phyloP scores from a whole-genome alignment of 92 coral and sea anemone species.

The Epizoanthus ramosus region DNA sequence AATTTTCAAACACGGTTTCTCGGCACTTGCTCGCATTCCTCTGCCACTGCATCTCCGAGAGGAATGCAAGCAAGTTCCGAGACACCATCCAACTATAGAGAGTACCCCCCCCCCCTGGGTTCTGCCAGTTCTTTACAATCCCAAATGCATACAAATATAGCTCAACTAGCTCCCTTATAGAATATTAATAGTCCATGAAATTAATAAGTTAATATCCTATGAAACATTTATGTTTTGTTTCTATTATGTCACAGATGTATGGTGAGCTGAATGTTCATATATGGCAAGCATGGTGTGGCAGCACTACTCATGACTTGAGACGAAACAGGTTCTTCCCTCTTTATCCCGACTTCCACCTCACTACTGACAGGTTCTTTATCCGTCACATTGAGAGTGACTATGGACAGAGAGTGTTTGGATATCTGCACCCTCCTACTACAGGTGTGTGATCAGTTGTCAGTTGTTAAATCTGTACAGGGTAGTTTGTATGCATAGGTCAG shows the following conservation, averaged over 20 bases:
- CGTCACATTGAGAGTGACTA: constrained; percentile 77
- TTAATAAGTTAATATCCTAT: too few relatives aligned
- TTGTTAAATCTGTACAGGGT: not conserved
- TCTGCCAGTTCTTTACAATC: too few relatives aligned
- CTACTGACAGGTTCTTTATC: constrained; percentile 67
- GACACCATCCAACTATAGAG: too few relatives aligned
- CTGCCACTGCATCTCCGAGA: too few relatives aligned
- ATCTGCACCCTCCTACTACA: constrained; percentile 86
- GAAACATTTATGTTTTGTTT: not conserved
- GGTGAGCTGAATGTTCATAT: constrained; percentile 92
- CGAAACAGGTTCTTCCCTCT: constrained; percentile 88
- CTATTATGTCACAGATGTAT: constrained; percentile 59
- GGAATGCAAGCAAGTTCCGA: too few relatives aligned
- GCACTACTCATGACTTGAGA: constrained; percentile 88
- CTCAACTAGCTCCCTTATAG: too few relatives aligned
- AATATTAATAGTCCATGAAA: too few relatives aligned
- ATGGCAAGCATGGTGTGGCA: constrained; percentile 99
- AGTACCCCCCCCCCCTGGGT: too few relatives aligned
- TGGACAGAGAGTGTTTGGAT: constrained; percentile 96
- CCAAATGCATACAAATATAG: too few relatives aligned
- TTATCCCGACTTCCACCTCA: constrained; percentile 89
- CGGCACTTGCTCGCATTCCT: too few relatives aligned
- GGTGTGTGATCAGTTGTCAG: constrained; percentile 47
- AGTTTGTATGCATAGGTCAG: too few relatives aligned
- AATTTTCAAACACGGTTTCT: too few relatives aligned